These are phyloP conservation scores for Felis catus DNA, from an alignment of 2,113 vertebrate species.

Conservation along the genomic window F.catus_Fca126_mat1.0 CM031418.1:56983501-56984000, in stretches of 20 bases:
- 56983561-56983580: background rate
- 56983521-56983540: background rate
- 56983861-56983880: background rate
- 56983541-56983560: background rate
- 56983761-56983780: background rate
- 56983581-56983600: background rate
- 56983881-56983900: slow-evolving; percentile 45
- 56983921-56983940: slow-evolving; percentile 43
- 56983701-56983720: background rate
- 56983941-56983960: slow-evolving; percentile 41
- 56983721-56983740: background rate
- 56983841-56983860: background rate
- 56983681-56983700: background rate
- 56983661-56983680: background rate
- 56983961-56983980: background rate
- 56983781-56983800: background rate
- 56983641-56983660: background rate
- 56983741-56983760: background rate
- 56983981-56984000: slow-evolving; percentile 26
- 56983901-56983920: background rate
- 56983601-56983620: background rate
- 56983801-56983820: background rate
- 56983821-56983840: background rate
- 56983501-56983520: background rate
- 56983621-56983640: background rate